Base-by-base conservation (phyloP, 2,797 vertebrate genomes). In the Sphaeramia orbicularis region DNA sequence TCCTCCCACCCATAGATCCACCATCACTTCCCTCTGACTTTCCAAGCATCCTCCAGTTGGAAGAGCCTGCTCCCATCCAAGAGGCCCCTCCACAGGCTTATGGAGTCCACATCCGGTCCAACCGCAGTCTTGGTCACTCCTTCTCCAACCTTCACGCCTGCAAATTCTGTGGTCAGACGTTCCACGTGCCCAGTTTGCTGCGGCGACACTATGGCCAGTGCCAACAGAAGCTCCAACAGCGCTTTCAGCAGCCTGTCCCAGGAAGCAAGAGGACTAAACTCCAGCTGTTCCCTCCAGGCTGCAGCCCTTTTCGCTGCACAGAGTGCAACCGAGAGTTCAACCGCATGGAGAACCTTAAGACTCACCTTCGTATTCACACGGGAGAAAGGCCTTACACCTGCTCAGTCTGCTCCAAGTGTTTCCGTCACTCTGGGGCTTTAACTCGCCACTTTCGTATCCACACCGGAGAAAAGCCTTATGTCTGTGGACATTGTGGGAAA, bases 361-460 rank as follows among this genome's bases (percentile, higher is more conserved):
- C 93, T 6, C 94, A 94, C 80, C 88, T 94, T 19, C 91, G 92
- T 55, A 94, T 94, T 61, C 93, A 94, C 83, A 94, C 93, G 0
- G 94, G 93, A 4, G 93, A 94, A 73, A 84, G 90, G 24, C 93
- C 93, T 0, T 94, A 91, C 74, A 80, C 82, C 37, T 94, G 93
- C 80, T 86, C 91, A 0, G 89, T 92, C 4, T 94, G 94, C 71
- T 83, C 89, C 6, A 91, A 90, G 59, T 84, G 87, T 49, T 94
- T 94, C 78, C 90, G 92, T 16, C 94, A 94, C 89, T 93, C 92
- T 0, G 92, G 92, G 19, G 93, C 92, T 0, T 73, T 94, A n/a
- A 94, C 91, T 7, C 76, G 93, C 3, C 93, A 94, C 73, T 91
- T 94, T 60, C 91, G 93, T n/a, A 94, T 94, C 79, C 93, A 94